Evolutionary conservation across 2,113 vertebrate genomes (phyloP).

Genomic region (Acinonyx jubatus): DNA sequence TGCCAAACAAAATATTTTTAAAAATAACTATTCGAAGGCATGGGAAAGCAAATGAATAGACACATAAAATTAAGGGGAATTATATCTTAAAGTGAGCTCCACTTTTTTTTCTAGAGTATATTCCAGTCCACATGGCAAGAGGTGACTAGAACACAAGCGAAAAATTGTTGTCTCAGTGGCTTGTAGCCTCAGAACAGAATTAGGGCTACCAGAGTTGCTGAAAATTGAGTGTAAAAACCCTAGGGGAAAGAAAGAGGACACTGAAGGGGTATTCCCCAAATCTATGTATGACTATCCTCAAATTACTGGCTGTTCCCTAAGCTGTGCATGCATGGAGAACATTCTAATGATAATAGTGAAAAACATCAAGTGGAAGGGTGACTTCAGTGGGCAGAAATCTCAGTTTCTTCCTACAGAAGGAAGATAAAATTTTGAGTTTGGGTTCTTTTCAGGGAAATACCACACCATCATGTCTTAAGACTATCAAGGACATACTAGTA

Average conservation of each 20-base stretch:
- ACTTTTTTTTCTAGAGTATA: background rate
- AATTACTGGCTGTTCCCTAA: background rate
- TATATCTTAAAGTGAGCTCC: background rate
- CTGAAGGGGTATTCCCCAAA: background rate
- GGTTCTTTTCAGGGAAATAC: background rate
- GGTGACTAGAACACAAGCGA: background rate
- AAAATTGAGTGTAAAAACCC: background rate
- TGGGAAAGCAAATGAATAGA: background rate
- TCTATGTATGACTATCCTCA: background rate
- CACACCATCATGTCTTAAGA: background rate
- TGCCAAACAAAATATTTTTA: background rate
- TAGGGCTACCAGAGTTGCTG: background rate
- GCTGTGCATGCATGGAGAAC: background rate
- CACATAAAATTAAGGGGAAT: background rate
- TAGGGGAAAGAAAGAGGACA: background rate
- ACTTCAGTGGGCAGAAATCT: background rate
- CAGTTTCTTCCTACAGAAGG: background rate
- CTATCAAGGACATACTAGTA: background rate
- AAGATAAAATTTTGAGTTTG: constrained; percentile 1
- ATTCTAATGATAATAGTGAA: background rate
- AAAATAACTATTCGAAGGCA: background rate
- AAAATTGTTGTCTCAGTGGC: background rate
- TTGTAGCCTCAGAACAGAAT: background rate
- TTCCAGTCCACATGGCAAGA: background rate
- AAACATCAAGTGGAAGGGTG: background rate